phyloP scores from a whole-genome alignment of 2,888 invertebrate genomes.

The Lomographa bimaculata region DNA sequence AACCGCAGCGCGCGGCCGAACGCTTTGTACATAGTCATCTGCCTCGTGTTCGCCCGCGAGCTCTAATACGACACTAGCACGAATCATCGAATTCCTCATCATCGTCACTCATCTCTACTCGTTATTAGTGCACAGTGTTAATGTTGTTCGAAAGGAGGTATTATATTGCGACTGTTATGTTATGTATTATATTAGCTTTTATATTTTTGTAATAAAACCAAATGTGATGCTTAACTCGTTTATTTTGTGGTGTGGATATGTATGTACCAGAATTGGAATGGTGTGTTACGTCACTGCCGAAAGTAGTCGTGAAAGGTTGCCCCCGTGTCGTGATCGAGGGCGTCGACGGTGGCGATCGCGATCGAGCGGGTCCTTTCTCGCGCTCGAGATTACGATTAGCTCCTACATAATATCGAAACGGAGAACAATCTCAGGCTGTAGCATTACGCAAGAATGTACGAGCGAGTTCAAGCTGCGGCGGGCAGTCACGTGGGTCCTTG shows the following conservation, averaged over 20 bases:
- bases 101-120: slow-evolving; percentile 69
- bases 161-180: slow-evolving; percentile 78
- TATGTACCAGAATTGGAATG: slow-evolving; percentile 41
- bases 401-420: slow-evolving; percentile 54
- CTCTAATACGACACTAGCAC: slow-evolving; percentile 39
- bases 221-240: slow-evolving; percentile 66
- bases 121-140: slow-evolving; percentile 81
- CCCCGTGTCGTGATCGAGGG: slow-evolving; percentile 48
- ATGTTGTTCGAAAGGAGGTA: slow-evolving; percentile 69
- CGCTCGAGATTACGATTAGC: slow-evolving; percentile 51
- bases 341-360: slow-evolving; percentile 39
- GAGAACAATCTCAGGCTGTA: slow-evolving; percentile 51
- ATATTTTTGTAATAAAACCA: slow-evolving; percentile 75
- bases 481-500: slow-evolving; percentile 27
- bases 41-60: slow-evolving; percentile 53
- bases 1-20: slow-evolving; percentile 48
- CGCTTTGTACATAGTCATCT: slow-evolving; percentile 70
- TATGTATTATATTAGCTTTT: slow-evolving; percentile 78
- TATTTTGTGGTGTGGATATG: slow-evolving; percentile 53
- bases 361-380: slow-evolving; percentile 59
- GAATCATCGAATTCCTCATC: slow-evolving; percentile 53
- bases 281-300: slow-evolving; percentile 63
- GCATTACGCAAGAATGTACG: slow-evolving; percentile 50
- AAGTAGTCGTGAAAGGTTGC: slow-evolving; percentile 77
- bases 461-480: slow-evolving; percentile 19